Evolutionary conservation across 2,113 vertebrate genomes (phyloP).

Genomic region (Rhabdornis inornatus): DNA sequence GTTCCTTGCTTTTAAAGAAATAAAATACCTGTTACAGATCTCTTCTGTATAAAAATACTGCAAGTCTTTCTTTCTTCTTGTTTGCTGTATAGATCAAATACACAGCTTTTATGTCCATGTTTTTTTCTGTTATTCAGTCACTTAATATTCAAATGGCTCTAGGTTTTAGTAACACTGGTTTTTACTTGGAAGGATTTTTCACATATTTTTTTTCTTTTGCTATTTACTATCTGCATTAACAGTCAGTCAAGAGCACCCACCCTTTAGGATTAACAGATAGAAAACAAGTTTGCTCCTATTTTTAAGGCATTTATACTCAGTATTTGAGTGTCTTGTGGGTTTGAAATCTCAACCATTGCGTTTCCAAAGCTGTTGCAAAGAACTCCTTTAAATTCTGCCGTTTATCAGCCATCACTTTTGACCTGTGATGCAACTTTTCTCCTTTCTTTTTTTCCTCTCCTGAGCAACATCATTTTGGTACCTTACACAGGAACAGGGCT

Average conservation of each 20-base stretch:
- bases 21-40: slow-evolving; percentile 76
- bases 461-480: slow-evolving; percentile 49
- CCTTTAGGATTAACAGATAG: slow-evolving; percentile 64
- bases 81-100: slow-evolving; percentile 59
- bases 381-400: neutral
- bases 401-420: slow-evolving; percentile 44
- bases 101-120: slow-evolving; percentile 40
- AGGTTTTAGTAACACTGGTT: slow-evolving; percentile 62
- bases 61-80: slow-evolving; percentile 63
- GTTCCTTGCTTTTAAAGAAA: slow-evolving; percentile 74
- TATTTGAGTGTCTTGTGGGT: slow-evolving; percentile 72
- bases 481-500: slow-evolving; percentile 91
- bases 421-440: slow-evolving; percentile 4
- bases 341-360: slow-evolving; percentile 41
- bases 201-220: neutral
- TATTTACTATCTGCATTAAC: slow-evolving; percentile 40
- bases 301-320: slow-evolving; percentile 83
- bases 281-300: slow-evolving; percentile 70
- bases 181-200: slow-evolving; percentile 63
- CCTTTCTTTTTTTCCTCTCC: neutral
- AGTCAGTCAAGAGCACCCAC: slow-evolving; percentile 68
- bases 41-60: slow-evolving; percentile 80
- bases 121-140: slow-evolving; percentile 43
- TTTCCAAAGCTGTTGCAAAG: slow-evolving; percentile 39
- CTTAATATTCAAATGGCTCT: slow-evolving; percentile 70